Evolutionary conservation across 2,888 invertebrate genomes (phyloP), one percentile per base, ranked within the genome.

Genomic region (Lymantria dispar): DNA sequence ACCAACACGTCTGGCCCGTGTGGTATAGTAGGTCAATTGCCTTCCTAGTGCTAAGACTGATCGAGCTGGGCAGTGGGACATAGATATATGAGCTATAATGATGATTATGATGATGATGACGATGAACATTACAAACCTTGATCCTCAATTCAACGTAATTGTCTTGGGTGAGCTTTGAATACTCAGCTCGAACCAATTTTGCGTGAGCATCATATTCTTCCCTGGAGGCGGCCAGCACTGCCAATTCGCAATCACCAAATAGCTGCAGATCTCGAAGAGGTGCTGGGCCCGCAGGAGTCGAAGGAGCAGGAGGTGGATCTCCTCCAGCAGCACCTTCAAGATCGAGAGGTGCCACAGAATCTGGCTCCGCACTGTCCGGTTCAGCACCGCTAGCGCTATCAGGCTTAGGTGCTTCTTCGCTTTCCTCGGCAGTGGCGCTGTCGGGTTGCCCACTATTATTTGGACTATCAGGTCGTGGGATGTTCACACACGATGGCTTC

Each of bases 181-280:
- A 90, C 69, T 90, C 90, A 0, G 83, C 85, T 1, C 90, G 66
- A 30, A 90, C 87, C 0, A 84, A 78, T 53, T 79, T 78, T 13
- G 89, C 87, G 54, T 90, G 89, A 0, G 79, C 80, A 38, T 86
- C 85, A 59, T 90, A 90, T 59, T 80, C 78, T 52, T 81, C 85
- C 7, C 74, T 51, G 0, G 76, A 67, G 0, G 87, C 87, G 0
- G 85, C 87, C 48, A 90, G 72, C 51, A 88, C 85, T 0, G 86
- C 85, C 48, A 90, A 78, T 75, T 91, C 90, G 60, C 84, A 83
- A 71, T 91, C 90, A 0, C 83, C 87, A 67, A 87, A 90, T 48
- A 90, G 76, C 61, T 79, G 85, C 56, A 87, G 70, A 68, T 87
- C 87, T 0, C 87, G 72, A 33, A 76, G 64, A 0, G 77, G 74